Conservation (phyloP, 2,797 vertebrate species). For the Halcyon smyrnensis region DNA sequence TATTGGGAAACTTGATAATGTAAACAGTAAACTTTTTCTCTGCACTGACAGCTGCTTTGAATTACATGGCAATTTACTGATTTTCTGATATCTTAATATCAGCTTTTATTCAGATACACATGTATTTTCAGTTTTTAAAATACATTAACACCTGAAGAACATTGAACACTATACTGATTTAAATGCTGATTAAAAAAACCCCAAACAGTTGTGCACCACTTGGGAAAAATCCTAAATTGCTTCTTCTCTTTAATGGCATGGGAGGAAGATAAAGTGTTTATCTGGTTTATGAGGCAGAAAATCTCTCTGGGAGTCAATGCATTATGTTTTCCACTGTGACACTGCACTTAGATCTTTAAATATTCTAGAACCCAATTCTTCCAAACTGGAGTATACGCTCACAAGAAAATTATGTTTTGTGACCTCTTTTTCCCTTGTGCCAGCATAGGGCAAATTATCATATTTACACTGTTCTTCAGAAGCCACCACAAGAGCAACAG, state of each 20-base stretch:
- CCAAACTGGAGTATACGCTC: not conserved
- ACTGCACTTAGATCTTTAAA: not conserved
- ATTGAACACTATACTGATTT: not conserved
- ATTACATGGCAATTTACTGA: not conserved
- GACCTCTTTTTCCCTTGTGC: not conserved
- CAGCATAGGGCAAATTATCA: not conserved
- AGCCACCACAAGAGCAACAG: not conserved
- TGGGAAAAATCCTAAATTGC: not conserved
- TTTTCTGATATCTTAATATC: not conserved
- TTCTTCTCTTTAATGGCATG: not conserved
- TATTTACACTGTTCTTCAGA: not conserved
- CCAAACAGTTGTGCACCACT: not conserved
- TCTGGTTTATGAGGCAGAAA: not conserved
- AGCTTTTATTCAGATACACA: not conserved
- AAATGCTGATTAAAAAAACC: not conserved
- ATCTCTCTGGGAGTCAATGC: not conserved
- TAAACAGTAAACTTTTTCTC: not conserved
- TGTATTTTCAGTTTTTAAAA: not conserved
- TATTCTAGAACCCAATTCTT: not conserved
- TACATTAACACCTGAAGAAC: not conserved
- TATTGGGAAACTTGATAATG: not conserved
- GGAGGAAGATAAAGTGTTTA: not conserved
- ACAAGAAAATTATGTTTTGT: not conserved
- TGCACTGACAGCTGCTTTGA: not conserved
- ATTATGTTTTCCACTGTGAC: not conserved